Evolutionary conservation across 2,113 vertebrate genomes (phyloP), one percentile per base, ranked within the genome.

Genomic region (Syngnathus scovelli): DNA sequence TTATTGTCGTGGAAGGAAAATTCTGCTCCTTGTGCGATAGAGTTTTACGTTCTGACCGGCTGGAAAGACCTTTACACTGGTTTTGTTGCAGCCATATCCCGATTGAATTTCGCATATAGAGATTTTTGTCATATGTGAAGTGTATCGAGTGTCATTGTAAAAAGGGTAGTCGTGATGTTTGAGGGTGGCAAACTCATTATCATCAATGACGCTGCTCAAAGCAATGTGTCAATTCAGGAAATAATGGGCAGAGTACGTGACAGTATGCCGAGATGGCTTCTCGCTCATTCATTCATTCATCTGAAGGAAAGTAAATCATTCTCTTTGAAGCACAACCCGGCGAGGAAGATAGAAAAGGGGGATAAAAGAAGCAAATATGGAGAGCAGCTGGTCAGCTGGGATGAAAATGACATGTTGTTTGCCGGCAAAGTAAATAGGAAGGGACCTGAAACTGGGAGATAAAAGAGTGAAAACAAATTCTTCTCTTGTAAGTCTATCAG

Each of bases 351-450:
- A 77, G 78, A 77, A 88, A 85, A 33, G 27, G 6, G 5, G 12
- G 13, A 1, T 1, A 8, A 13, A 6, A 61, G 21, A 62, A 82
- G 80, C 62, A 82, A 83, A 81, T 85, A 85, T 86, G 81, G 83
- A 89, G 83, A 82, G 75, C 86, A 87, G 86, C 86, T 84, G 86
- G 85, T 86, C 87, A 86, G 77, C 61, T 41, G 73, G 72, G 83
- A 86, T 74, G 76, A 84, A 85, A 71, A 84, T 78, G 81, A 75
- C 82, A 76, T 81, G 71, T 70, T 79, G 78, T 87, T 81, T 84
- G 72, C 73, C 74, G 75, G 72, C 63, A 68, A 58, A 80, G 80
- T 81, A 78, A 72, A 72, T 16, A 48, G 69, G 76, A 61, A 74
- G 64, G 75, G 60, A 39, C 51, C 19, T 74, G 65, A 61, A 74